Percentiles rank a stretch among this genome's conserved stretches.
These are phyloP conservation scores for Coregonus sp. DNA, from an alignment of 2,797 vertebrate species.

Conservation along the genomic window DNA sequence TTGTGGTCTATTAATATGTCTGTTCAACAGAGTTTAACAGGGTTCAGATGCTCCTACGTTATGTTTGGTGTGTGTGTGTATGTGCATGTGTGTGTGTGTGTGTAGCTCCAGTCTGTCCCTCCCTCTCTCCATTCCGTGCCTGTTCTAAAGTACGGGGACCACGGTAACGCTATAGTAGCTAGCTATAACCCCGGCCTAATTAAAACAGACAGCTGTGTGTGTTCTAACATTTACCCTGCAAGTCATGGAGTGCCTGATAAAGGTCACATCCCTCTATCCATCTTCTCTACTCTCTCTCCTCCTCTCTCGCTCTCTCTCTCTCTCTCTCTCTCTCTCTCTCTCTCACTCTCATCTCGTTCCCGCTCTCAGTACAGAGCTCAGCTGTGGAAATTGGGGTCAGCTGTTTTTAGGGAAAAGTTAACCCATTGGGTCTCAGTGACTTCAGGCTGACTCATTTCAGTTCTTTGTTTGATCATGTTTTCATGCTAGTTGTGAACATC, in stretches of 20 bases:
- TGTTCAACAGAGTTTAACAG: background rate
- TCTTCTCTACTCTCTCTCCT: background rate
- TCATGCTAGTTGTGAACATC: background rate
- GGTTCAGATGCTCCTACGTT: background rate
- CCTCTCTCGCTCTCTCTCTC: background rate
- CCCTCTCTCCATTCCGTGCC: slow-evolving; percentile 2
- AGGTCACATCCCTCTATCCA: slow-evolving; percentile 28
- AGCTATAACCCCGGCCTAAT: background rate
- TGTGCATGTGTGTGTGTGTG: background rate
- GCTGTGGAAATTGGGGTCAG: background rate
- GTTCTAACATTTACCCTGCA: slow-evolving; percentile 36
- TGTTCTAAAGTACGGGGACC: background rate
- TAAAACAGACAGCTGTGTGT: background rate
- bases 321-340: background rate
- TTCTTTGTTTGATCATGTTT: background rate
- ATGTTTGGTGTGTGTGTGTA: background rate
- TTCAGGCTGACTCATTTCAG: background rate
- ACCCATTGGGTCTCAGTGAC: background rate
- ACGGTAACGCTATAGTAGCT: background rate
- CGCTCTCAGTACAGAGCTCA: background rate
- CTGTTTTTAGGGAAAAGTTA: background rate
- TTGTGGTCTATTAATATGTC: background rate
- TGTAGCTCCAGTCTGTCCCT: background rate
- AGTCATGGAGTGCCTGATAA: slow-evolving; percentile 35
- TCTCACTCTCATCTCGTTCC: background rate